Evolutionary conservation across 1,140 invertebrate species (phyloP).

Genomic region (Scylla paramamosain): DNA sequence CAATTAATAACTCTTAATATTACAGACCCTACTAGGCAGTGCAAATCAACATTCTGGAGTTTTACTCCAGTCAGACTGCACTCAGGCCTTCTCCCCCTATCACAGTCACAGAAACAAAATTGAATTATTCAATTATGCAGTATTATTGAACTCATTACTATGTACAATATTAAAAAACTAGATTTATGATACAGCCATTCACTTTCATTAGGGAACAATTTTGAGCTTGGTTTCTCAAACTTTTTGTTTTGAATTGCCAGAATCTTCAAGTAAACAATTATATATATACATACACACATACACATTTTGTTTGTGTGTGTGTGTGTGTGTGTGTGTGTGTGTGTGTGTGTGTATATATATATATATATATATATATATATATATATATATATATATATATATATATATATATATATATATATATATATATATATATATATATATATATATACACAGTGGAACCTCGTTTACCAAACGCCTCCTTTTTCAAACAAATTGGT

Average conservation of each 20-base stretch:
- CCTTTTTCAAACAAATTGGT: too few species aligned
- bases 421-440: slow-evolving; percentile 41
- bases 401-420: slow-evolving; percentile 41
- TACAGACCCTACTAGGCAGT: slow-evolving; percentile 21
- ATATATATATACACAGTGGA: too few species aligned
- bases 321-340: too few species aligned
- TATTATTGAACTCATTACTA: neutral
- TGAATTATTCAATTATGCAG: slow-evolving; percentile 1
- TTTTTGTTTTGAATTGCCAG: neutral
- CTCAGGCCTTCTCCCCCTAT: neutral
- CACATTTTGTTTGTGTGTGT: neutral
- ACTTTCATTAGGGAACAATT: neutral
- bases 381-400: slow-evolving; percentile 44
- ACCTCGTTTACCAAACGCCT: too few species aligned
- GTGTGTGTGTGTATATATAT: neutral
- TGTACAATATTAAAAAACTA: slow-evolving; percentile 11
- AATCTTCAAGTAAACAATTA: neutral
- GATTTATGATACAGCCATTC: neutral
- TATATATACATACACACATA: slow-evolving; percentile 16
- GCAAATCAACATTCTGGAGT: neutral
- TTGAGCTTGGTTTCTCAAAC: neutral
- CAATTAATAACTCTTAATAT: slow-evolving; percentile 5
- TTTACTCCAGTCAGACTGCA: neutral
- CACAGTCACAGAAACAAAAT: slow-evolving; percentile 22
- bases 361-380: slow-evolving; percentile 36